Evolutionary conservation across 2,797 vertebrate species (phyloP), one percentile per base, ranked within the genome.

Genomic region (Microctenopoma steveboyesi): DNA sequence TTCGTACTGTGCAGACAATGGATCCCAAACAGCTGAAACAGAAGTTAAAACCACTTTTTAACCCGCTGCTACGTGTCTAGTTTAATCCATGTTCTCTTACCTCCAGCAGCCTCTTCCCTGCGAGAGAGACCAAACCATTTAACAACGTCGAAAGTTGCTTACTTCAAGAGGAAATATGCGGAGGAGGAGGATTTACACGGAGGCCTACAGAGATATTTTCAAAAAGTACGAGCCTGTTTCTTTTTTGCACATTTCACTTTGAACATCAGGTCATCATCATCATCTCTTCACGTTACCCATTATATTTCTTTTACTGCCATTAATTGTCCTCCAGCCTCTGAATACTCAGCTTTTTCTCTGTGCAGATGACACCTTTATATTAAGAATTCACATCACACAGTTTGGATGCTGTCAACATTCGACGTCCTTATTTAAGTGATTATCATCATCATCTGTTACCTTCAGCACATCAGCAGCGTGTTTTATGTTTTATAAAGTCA

Each of bases 121-220:
- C 69, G 78, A 88, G 86, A 79, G 88, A 76, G 86, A 88, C 52
- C 72, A 83, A 88, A 89, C 84, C 85, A 89, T 86, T 95, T 93
- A 97, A 98, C 96, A 89, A 98, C 96, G 97, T 99, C 97, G 97
- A 99, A 99, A 95, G 96, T 99, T 94, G 97, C 97, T 74, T 99
- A 99, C 88, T 99, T 99, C 94, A 98, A 99, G 96, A 96, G 97
- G 86, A 99, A 99, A 95, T 98, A 99, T 98, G 97, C 97, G 96
- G 96, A 97, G 95, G 97, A 99, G 93, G 97, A 98, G 95, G 96
- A 97, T 96, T 85, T 97, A 95, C 96, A 96, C 90, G 91, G 95
- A 93, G 92, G 94, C 95, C 95, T 95, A 94, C 95, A 92, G 86
- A 95, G 95, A 93, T 98, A 95, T 96, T 95, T 96, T 95, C 96